Evolutionary conservation across 2,113 vertebrate species (phyloP).

Genomic region (Phalacrocorax pelagicus): DNA sequence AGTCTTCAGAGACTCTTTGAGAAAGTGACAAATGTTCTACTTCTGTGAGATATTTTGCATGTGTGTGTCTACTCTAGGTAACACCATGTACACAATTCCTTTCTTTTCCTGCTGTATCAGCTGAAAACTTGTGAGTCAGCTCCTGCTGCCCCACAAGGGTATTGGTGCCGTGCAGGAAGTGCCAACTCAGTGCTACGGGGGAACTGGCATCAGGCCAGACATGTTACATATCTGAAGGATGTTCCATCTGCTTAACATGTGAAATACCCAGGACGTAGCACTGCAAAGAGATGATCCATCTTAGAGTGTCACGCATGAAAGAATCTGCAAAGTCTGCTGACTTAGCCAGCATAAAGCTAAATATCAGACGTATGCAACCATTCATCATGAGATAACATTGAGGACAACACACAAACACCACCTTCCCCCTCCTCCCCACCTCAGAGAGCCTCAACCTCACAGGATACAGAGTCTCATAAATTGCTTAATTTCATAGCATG

Average conservation of each 20-base stretch:
- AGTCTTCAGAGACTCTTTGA: neutral
- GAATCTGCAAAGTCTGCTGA: neutral
- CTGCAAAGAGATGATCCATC: neutral
- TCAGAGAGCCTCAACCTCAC: neutral
- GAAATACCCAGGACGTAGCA: neutral
- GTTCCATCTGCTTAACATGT: neutral
- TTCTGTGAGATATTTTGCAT: neutral
- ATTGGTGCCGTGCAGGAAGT: neutral
- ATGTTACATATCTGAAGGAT: neutral
- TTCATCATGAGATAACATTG: neutral
- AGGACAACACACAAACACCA: neutral
- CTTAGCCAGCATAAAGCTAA: neutral
- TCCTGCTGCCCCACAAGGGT: neutral
- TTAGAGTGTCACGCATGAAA: neutral
- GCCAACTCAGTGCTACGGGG: neutral
- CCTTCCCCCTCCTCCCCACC: neutral
- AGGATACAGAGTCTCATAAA: neutral
- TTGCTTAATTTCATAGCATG: neutral
- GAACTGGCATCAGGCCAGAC: neutral
- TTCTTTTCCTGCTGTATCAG: neutral
- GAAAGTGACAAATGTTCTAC: neutral
- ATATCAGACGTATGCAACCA: neutral
- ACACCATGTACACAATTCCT: neutral
- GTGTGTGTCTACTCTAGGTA: neutral
- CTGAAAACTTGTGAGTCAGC: neutral